Evolutionary conservation across 2,797 vertebrate species (phyloP), one percentile per base, ranked within the genome.

Genomic region (Chromis chromis): DNA sequence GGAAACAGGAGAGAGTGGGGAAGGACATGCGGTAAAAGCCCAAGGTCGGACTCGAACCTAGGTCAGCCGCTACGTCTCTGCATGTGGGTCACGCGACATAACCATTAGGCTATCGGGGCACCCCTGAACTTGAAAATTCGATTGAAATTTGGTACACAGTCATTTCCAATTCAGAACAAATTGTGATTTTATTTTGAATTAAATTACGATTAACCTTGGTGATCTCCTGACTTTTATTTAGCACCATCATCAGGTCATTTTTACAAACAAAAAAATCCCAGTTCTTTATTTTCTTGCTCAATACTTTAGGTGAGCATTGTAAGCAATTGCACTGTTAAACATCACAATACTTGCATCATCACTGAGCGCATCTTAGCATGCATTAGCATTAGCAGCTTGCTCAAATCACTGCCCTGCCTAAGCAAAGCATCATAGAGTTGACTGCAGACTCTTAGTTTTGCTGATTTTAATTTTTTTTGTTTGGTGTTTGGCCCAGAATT

Each of bases 401-500:
- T 33, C 1, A n/a, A 40, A 44, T 21, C 9, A n/a, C 10, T 9
- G 7, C 13, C 21, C 8, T 22, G 33, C 33, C 56, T 6, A 42
- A 36, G 33, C 10, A 36, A 10, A 36, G 10, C 10, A 14, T 42
- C 16, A 42, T 6, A 16, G 40, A 42, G 40, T 42, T 42, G 44
- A 10, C 10, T 10, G 10, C 12, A 36, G 33, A 42, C 40, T 39
- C 31, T 42, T 36, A 16, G 3, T 50, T 11, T 36, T 36, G 33
- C 33, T 48, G 19, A 55, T 17, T 24, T 25, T 31, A 13, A 66
- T 42, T 70, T 40, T 62, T 3, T 21, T n/a, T 10, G 33, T 33
- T 33, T 33, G 25, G 33, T 71, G 21, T 22, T 27, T 65, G 49
- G 13, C 4, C 24, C 28, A 64, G 21, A 67, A 48, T 57, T 36